These are phyloP conservation scores for Ellobium chinense DNA, from an alignment of 2,888 invertebrate genomes.

Conservation along the genomic window DNA sequence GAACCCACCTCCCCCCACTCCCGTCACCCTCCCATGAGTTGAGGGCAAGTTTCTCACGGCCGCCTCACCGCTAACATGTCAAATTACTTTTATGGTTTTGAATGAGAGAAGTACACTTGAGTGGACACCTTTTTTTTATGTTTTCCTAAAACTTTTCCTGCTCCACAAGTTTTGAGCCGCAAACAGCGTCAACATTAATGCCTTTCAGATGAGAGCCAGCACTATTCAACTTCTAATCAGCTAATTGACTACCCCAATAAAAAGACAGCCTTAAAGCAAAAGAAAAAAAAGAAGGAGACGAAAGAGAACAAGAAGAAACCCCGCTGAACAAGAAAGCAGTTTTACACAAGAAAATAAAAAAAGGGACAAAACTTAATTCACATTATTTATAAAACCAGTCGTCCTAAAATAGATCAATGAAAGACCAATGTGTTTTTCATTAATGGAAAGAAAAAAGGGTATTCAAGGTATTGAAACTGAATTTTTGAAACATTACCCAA, in stretches of 20 bases:
- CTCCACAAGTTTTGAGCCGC: not conserved
- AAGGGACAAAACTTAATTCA: not conserved
- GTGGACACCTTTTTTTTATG: too few relatives aligned
- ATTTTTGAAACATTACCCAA: slow-evolving; percentile 15
- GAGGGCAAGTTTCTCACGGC: too few relatives aligned
- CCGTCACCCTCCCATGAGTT: not conserved
- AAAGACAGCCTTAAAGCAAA: not conserved
- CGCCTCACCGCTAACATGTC: not conserved
- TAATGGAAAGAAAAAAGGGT: not conserved
- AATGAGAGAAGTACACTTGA: not conserved
- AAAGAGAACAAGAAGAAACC: not conserved
- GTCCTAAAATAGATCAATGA: not conserved
- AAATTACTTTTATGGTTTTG: not conserved
- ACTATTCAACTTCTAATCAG: slow-evolving; percentile 38
- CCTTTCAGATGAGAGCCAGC: not conserved
- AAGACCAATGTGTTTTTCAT: not conserved
- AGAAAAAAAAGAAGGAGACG: not conserved
- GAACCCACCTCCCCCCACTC: not conserved
- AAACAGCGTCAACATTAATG: not conserved
- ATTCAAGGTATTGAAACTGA: slow-evolving; percentile 8
- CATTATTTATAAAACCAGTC: slow-evolving; percentile 1
- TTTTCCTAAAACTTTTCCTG: not conserved
- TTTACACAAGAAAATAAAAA: not conserved
- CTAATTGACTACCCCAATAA: slow-evolving; percentile 13
- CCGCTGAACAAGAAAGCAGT: not conserved